Base-by-base conservation (phyloP, 2,888 invertebrate species). In the Dicroscelio sp. region DNA sequence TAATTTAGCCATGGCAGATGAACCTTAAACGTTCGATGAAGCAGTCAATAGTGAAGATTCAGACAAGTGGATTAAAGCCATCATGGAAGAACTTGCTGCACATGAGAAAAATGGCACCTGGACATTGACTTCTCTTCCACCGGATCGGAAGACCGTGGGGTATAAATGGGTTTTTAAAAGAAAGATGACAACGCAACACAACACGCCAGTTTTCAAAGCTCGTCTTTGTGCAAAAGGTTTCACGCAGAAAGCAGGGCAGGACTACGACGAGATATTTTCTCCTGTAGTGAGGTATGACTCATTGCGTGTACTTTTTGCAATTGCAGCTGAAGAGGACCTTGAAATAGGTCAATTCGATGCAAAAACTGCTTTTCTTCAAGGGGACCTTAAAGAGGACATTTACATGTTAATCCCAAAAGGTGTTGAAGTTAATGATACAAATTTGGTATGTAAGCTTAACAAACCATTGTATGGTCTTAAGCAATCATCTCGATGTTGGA, bases 331-430 rank as follows among this genome's bases (percentile, higher is more conserved):
- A 27, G 20, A 83, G 8, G 38, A 83, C 17, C 23, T 71, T 1
- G 43, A 75, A 17, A 94, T 30, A 69, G 79, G 43, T 90, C 95
- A 95, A 76, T 95, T 96, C 73, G 94, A 95, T 75, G 90, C 95
- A 1, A 95, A 94, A 78, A 95, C 95, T 27, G 95, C 95, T 0
- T 96, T 96, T 83, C 82, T 96, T 5, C 91, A 96, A 79, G 95
- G 95, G 6, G 73, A 73, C 33, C 8, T 73, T 10, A 23, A 73
- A 25, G 73, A 73, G 20, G 31, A 52, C 0, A 94, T 96, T 10
- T 96, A 94, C 52, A 96, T 96, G 95, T 80, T 94, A 52, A 95
- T 96, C 58, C 96, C 96, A 69, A 90, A 95, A 76, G 96, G 96
- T 6, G 95, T 92, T 0, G 31, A 48, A 78, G 83, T 84, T 20